Evolutionary conservation across 2,888 invertebrate genomes (phyloP).

Genomic region (Trissonchulus latispiculum): DNA sequence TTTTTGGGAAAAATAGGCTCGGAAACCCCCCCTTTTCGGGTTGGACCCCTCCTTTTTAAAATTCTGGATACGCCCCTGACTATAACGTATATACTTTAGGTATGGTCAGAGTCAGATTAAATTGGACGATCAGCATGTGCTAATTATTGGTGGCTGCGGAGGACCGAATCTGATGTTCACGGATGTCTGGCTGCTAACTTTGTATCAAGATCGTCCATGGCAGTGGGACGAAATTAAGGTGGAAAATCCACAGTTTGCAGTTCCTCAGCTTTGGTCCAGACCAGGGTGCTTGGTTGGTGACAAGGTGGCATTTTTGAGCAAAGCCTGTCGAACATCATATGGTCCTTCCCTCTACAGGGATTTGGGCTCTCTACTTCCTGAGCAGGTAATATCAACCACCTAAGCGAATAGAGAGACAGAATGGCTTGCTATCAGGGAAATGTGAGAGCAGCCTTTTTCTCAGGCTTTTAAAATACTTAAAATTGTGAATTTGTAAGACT

Average conservation of each 20-base stretch:
- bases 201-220: constrained; percentile 59
- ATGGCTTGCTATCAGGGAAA: no score
- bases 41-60: no score
- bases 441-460: no score
- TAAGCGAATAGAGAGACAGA: no score
- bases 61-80: no score
- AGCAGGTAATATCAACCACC: no score
- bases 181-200: constrained; percentile 78
- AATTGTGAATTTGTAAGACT: no score
- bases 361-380: background rate
- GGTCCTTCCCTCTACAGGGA: background rate
- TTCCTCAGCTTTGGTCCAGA: constrained; percentile 83
- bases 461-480: no score
- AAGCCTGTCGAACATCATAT: constrained; percentile 33
- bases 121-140: constrained; percentile 63
- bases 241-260: constrained; percentile 64
- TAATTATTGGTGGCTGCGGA: constrained; percentile 52
- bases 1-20: no score
- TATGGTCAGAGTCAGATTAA: constrained; percentile 48
- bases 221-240: constrained; percentile 58
- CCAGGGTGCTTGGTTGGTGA: constrained; percentile 64
- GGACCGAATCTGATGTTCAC: constrained; percentile 57
- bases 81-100: no score
- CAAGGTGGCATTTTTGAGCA: constrained; percentile 44
- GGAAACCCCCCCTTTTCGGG: no score